A percentile compares a stretch with the other conserved stretches of the same genome.
These are phyloP conservation scores for Cryptoblepharus egeriae DNA, from an alignment of 2,797 vertebrate genomes.

Conservation along the genomic window DNA sequence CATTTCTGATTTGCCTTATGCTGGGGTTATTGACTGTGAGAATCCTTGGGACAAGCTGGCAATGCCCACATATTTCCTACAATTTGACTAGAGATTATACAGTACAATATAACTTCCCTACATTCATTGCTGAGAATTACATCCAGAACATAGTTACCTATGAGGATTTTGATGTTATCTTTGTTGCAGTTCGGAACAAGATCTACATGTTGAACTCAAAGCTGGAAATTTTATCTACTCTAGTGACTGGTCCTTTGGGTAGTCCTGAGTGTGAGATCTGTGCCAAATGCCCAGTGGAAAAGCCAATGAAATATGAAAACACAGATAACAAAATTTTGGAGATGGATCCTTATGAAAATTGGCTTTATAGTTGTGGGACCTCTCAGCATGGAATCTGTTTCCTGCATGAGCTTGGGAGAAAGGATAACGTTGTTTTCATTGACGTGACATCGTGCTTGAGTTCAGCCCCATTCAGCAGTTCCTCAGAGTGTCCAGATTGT, in stretches of 20 bases:
- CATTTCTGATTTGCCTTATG: rapidly evolving
- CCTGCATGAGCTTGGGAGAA: constrained; percentile 80
- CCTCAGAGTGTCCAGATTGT: constrained; percentile 87
- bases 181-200: constrained; percentile 86
- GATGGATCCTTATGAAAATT: constrained; percentile 85
- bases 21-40: neutral
- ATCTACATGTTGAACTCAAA: constrained; percentile 80
- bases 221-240: constrained; percentile 46
- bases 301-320: constrained; percentile 70
- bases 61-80: constrained; percentile 78
- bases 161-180: constrained; percentile 73
- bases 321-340: constrained; percentile 85
- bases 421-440: constrained; percentile 62
- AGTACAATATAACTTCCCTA: constrained; percentile 83
- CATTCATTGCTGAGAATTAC: constrained; percentile 75
- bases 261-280: constrained; percentile 78
- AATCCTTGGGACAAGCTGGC: constrained; percentile 2
- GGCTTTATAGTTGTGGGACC: constrained; percentile 90
- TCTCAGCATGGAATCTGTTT: constrained; percentile 88
- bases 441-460: constrained; percentile 84
- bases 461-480: constrained; percentile 77
- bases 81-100: constrained; percentile 83
- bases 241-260: constrained; percentile 85
- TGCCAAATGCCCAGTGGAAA: constrained; percentile 70
- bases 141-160: constrained; percentile 89